Conservation (phyloP, 2,888 invertebrate species). For the Anodontia alba region DNA sequence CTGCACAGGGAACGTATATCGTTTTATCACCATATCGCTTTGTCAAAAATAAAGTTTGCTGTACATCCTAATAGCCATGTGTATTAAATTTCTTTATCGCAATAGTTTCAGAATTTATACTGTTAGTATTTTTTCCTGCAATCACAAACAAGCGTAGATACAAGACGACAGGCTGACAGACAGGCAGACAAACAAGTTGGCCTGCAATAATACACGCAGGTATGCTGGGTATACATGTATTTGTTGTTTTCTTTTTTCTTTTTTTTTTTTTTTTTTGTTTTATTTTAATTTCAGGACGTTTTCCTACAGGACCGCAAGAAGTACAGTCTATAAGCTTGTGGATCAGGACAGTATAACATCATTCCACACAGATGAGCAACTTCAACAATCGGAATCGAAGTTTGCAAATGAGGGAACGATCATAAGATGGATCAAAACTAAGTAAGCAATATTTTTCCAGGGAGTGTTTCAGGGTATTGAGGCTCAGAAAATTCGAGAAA, state of each 20-base stretch:
- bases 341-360: not conserved
- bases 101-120: no score
- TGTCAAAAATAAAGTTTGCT: no score
- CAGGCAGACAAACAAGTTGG: not conserved
- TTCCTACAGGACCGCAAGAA: conserved; percentile 13
- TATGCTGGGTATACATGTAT: not conserved
- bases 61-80: no score
- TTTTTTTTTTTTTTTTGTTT: not conserved
- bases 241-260: no score
- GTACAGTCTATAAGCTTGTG: conserved; percentile 7
- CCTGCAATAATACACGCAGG: not conserved
- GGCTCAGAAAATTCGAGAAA: no score
- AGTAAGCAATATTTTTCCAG: not conserved
- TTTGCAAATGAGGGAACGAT: not conserved
- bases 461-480: not conserved
- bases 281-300: not conserved
- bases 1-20: no score
- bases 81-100: no score
- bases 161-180: not conserved
- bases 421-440: not conserved
- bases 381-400: not conserved
- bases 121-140: not conserved
- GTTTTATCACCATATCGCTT: no score
- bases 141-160: not conserved
- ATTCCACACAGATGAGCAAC: not conserved